Conservation (phyloP, 2,797 vertebrate genomes). For the Acanthis flammea region DNA sequence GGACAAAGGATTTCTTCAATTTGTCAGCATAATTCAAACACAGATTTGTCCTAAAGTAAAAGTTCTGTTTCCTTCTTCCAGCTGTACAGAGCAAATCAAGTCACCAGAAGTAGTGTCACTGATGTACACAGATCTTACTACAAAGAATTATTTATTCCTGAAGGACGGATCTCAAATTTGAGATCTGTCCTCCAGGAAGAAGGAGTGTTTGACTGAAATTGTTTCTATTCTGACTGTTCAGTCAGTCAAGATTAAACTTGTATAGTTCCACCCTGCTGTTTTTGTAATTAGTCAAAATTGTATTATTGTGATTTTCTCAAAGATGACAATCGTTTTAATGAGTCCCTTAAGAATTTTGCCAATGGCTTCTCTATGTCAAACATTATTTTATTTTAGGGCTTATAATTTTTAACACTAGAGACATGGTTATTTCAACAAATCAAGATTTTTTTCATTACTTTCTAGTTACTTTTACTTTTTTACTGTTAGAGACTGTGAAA, state of each 20-base stretch:
- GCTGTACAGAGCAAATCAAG: not conserved
- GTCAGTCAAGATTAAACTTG: not conserved
- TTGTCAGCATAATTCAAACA: not conserved
- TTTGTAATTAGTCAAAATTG: not conserved
- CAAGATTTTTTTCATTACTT: not conserved
- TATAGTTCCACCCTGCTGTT: not conserved
- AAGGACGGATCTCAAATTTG: not conserved
- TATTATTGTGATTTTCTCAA: not conserved
- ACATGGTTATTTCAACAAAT: not conserved
- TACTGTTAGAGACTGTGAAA: not conserved
- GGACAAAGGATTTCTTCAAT: not conserved
- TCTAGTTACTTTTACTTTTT: not conserved
- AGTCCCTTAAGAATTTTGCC: not conserved
- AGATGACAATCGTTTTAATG: not conserved
- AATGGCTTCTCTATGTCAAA: not conserved
- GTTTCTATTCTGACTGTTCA: not conserved
- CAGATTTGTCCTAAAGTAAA: not conserved
- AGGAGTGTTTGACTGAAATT: not conserved
- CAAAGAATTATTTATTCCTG: not conserved
- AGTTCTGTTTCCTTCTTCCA: not conserved
- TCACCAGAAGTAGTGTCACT: not conserved
- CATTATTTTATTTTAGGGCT: not conserved
- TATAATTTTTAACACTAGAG: not conserved
- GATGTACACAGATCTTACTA: not conserved
- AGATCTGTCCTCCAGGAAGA: too few species aligned